These are phyloP conservation scores for Allygus modestus DNA, from an alignment of 2,888 invertebrate species.

Conservation along the genomic window DNA sequence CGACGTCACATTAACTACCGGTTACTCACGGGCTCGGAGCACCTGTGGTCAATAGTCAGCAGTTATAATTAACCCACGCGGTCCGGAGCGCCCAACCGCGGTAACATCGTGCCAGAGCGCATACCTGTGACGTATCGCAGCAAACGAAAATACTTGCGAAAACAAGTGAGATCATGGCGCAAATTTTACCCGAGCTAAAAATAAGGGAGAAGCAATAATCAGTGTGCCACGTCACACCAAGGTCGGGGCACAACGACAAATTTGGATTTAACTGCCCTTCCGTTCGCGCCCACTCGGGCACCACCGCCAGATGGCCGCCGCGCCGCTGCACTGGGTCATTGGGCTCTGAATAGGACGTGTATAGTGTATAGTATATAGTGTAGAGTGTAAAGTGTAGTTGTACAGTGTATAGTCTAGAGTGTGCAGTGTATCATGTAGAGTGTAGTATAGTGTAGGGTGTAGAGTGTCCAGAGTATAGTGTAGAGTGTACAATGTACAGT, in stretches of 20 bases:
- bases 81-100: neutral
- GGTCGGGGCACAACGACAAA: neutral
- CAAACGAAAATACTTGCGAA: conserved; percentile 35
- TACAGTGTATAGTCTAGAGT: too few relatives aligned
- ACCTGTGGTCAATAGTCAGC: neutral
- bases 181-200: conserved; percentile 11
- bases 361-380: too few relatives aligned
- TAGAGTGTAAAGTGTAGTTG: too few relatives aligned
- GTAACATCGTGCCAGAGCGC: neutral
- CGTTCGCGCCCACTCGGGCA: neutral
- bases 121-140: conserved; percentile 39
- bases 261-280: neutral
- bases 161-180: conserved; percentile 47
- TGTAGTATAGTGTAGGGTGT: too few relatives aligned
- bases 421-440: too few relatives aligned
- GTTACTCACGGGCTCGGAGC: conserved; percentile 2
- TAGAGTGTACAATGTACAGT: too few relatives aligned
- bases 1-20: conserved; percentile 10
- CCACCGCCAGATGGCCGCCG: neutral
- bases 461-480: too few relatives aligned
- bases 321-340: neutral
- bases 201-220: conserved; percentile 21
- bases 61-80: conserved; percentile 28
- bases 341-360: too few relatives aligned
- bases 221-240: conserved; percentile 4